A percentile compares a stretch with the other conserved stretches of the same genome.
Conservation (phyloP, 2,113 vertebrate genomes). For the Raja brachyura region DNA sequence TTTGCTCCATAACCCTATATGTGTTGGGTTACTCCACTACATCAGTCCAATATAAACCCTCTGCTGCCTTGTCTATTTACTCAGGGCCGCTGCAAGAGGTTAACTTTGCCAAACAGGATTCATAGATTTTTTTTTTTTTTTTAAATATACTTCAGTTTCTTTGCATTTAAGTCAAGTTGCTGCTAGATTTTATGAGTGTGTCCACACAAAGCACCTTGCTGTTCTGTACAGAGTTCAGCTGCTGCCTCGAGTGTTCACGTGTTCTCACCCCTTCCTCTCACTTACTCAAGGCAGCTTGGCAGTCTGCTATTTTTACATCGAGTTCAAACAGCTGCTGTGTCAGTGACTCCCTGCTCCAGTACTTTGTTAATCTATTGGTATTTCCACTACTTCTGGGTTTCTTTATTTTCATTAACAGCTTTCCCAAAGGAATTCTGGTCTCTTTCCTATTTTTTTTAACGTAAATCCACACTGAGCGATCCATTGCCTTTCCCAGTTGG, state of each 20-base stretch:
- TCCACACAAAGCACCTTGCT: neutral
- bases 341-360: neutral
- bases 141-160: neutral
- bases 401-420: neutral
- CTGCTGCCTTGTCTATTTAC: neutral
- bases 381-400: neutral
- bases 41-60: neutral
- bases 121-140: neutral
- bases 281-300: neutral
- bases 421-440: neutral
- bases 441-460: no score
- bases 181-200: neutral
- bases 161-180: neutral
- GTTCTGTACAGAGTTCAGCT: neutral
- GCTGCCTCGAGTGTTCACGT: neutral
- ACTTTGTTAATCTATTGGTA: neutral
- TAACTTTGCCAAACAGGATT: neutral
- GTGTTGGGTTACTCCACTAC: neutral
- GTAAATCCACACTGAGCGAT: neutral
- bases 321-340: neutral
- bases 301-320: neutral
- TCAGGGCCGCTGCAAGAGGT: neutral
- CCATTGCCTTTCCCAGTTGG: neutral
- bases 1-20: no score
- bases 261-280: neutral